A percentile compares a stretch with the other conserved stretches of the same genome.
phyloP scores from a whole-genome alignment of 2,113 vertebrate species.

The Solea solea region DNA sequence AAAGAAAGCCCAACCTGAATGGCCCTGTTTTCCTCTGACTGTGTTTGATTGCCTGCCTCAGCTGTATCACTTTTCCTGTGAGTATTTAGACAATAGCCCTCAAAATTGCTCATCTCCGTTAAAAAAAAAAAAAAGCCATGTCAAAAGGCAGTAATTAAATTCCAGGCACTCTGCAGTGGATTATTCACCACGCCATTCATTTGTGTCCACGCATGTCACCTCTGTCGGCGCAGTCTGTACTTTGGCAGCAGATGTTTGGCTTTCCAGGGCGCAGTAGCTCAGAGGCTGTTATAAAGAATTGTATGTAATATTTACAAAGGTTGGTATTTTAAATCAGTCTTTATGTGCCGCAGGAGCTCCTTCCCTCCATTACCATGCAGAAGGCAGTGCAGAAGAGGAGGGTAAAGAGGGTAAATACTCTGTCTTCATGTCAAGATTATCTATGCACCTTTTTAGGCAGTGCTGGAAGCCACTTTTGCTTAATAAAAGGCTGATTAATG shows the following conservation, averaged over 20 bases:
- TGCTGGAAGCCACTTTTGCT: conserved; percentile 69
- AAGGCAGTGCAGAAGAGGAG: conserved; percentile 43
- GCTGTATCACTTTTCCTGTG: conserved; percentile 40
- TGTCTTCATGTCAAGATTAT: conserved; percentile 75
- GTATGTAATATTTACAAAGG: conserved; percentile 59
- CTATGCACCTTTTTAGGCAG: conserved; percentile 67
- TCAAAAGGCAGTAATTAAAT: conserved; percentile 70
- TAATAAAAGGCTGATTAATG: conserved; percentile 78
- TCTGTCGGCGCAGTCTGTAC: conserved; percentile 34
- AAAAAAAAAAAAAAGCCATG: conserved; percentile 37
- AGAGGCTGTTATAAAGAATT: conserved; percentile 47
- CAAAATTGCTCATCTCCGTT: conserved; percentile 46
- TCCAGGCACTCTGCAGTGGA: conserved; percentile 32
- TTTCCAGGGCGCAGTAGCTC: conserved; percentile 51
- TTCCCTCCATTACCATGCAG: conserved; percentile 53
- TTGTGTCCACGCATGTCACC: conserved; percentile 33
- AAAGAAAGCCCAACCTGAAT: conserved; percentile 54
- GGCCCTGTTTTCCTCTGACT: conserved; percentile 60
- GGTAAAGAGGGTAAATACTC: conserved; percentile 67
- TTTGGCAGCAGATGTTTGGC: conserved; percentile 49
- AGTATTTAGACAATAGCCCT: conserved; percentile 60
- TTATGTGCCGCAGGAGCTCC: conserved; percentile 29
- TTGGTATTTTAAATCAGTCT: conserved; percentile 61
- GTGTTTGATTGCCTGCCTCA: conserved; percentile 50
- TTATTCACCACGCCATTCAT: conserved; percentile 56